These are phyloP conservation scores for Acrossocheilus fasciatus DNA, from an alignment of 2,797 vertebrate genomes.

Conservation along the genomic window DNA sequence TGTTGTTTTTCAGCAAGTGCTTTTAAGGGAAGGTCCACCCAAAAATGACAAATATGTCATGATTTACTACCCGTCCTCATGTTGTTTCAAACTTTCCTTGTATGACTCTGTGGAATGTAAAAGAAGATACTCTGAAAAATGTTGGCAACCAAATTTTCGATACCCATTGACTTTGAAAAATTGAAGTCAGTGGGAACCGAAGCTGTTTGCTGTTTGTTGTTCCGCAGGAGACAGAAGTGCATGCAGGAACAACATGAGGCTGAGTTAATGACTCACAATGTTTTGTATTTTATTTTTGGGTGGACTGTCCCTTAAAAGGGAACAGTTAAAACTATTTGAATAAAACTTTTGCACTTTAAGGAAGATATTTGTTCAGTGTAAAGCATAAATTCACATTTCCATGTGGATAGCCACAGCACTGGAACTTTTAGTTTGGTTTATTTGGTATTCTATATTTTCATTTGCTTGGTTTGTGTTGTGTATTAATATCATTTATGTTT, in stretches of 20 bases:
- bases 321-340: background rate
- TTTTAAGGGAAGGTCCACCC: no score
- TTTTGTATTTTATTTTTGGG: background rate
- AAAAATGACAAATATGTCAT: background rate
- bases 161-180: background rate
- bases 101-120: background rate
- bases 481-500: constrained; percentile 77
- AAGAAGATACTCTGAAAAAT: background rate
- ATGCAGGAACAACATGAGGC: background rate
- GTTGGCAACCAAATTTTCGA: background rate
- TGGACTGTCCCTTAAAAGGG: background rate
- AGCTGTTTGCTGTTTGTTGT: background rate
- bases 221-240: background rate
- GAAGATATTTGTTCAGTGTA: background rate
- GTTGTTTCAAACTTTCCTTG: background rate
- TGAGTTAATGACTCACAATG: no score
- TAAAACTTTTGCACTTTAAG: background rate
- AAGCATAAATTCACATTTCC: background rate
- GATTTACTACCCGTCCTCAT: background rate
- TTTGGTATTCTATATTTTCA: background rate
- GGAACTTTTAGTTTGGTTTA: background rate
- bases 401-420: background rate
- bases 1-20: background rate
- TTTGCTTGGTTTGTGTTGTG: constrained; percentile 58
- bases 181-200: background rate